Base-by-base conservation (phyloP, 92 coral and sea anemone genomes). In the Heliopora coerulea region DNA sequence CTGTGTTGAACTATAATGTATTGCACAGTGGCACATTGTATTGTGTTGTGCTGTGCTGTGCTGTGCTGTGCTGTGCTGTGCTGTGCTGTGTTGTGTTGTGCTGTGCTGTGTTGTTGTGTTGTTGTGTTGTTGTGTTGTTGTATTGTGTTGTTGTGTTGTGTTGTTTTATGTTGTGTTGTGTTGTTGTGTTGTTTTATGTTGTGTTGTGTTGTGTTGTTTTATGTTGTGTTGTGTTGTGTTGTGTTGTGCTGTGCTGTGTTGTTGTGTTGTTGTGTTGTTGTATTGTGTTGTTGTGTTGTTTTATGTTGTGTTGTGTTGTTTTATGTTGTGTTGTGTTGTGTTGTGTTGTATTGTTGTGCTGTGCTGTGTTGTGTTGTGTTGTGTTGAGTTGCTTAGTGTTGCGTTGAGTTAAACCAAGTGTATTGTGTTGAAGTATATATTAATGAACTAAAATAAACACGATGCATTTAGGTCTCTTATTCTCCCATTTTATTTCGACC, bases 21-120 rank as follows among this genome's bases (percentile, higher is more conserved):
- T n/a, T 50, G 58, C 17, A 50, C 58, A 5, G 58, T 50, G 17
- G 8, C 17, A n/a, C n/a, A 50, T n/a, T 50, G 58, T 50, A 50
- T n/a, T 50, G 58, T 50, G 26, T n/a, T 50, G 58, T 50, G 58
- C 58, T 50, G 58, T 50, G 58, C 58, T 50, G 58, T 50, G 58
- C 58, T 50, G 58, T 50, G 58, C 58, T 50, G 58, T 50, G 58
- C 58, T 50, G 58, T 50, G 58, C 58, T 50, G 58, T 50, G 58
- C 58, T 50, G 58, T 50, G 58, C 58, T 50, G 58, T 50, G 58
- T n/a, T 50, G 58, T 50, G 58, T n/a, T 50, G 58, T 50, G 58
- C 58, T 50, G 58, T 50, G 26, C 58, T 23, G 58, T 50, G 58
- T n/a, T 50, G 58, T 50, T 3, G 8, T 23, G 58, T 50, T 37